These are phyloP conservation scores for Mixornis gularis DNA, from an alignment of 2,113 vertebrate genomes.

Conservation along the genomic window DNA sequence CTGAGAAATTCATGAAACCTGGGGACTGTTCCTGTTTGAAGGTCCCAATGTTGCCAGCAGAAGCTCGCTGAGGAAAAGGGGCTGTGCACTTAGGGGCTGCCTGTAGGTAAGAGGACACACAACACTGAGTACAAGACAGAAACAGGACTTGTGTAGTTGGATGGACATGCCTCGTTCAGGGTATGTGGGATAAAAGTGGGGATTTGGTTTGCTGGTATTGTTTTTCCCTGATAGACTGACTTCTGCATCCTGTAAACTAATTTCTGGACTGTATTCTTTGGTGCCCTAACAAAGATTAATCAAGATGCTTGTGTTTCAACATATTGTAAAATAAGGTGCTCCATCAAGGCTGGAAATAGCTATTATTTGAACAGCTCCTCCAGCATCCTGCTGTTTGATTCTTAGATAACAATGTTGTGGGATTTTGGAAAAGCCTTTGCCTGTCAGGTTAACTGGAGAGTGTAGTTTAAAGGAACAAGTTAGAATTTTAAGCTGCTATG, in stretches of 20 bases:
- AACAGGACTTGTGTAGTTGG: background rate
- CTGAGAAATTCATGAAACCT: fast-evolving
- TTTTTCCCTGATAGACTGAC: background rate
- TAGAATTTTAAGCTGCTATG: background rate
- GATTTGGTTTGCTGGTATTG: background rate
- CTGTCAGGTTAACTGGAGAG: background rate
- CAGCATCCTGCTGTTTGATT: background rate
- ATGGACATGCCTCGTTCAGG: background rate
- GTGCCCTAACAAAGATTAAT: background rate
- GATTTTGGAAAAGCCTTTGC: background rate
- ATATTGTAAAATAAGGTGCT: background rate
- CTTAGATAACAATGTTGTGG: background rate
- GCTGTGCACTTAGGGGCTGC: background rate
- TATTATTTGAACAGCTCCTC: conserved; percentile 11
- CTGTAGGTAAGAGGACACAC: background rate
- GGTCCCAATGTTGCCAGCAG: background rate
- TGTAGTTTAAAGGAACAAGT: background rate
- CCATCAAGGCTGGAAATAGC: background rate
- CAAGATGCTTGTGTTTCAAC: background rate
- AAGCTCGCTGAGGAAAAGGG: background rate
- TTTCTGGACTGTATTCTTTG: background rate
- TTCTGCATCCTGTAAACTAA: background rate
- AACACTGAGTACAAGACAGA: background rate
- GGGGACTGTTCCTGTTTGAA: background rate
- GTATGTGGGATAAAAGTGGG: background rate